These are phyloP conservation scores for Eueides isabella DNA, from an alignment of 1,140 invertebrate species.

Conservation along the genomic window DNA sequence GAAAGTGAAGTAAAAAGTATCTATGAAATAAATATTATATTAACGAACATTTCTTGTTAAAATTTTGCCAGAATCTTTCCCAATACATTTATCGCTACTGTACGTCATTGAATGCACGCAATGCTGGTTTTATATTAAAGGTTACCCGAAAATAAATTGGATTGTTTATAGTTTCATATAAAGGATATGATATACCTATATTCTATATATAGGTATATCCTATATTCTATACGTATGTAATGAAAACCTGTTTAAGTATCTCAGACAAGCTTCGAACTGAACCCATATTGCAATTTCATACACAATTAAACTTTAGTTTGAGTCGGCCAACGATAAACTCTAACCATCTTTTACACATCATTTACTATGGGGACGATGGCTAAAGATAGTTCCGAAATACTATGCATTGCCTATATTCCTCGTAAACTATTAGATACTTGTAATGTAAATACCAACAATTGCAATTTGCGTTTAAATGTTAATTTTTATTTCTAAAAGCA, in stretches of 20 bases:
- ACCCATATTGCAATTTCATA: background rate
- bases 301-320: background rate
- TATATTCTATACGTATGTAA: no score
- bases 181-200: no score
- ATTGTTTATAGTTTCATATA: no score
- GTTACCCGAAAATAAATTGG: no score
- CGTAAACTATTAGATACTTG: background rate
- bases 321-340: background rate
- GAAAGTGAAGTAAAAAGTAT: background rate
- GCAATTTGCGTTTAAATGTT: no score
- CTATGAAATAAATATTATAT: no score
- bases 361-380: background rate
- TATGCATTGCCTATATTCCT: background rate
- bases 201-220: no score
- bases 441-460: background rate
- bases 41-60: background rate
- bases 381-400: conserved; percentile 5
- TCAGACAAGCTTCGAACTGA: background rate
- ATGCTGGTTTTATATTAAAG: no score
- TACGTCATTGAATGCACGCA: background rate
- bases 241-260: no score
- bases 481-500: no score
- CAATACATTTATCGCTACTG: background rate
- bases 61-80: background rate
- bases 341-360: conserved; percentile 3